Conservation (phyloP, 2,113 vertebrate species). For the Cavia porcellus region DNA sequence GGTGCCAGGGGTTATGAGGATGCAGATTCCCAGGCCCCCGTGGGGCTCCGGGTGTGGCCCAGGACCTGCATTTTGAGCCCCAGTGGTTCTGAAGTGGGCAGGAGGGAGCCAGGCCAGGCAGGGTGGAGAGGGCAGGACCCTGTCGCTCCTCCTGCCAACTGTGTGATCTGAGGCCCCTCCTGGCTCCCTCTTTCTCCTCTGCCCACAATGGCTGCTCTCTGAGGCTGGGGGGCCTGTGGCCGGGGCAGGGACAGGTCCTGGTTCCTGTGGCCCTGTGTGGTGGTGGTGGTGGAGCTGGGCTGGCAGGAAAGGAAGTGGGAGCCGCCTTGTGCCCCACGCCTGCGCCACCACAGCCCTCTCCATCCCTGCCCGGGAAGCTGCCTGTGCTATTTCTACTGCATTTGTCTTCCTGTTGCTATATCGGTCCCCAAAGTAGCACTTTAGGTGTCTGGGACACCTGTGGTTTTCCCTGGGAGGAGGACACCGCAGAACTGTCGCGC, state of each 20-base stretch:
- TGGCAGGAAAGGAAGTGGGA: conserved; percentile 46
- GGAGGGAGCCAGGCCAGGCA: not conserved
- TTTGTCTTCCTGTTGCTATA: conserved; percentile 50
- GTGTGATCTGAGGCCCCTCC: not conserved
- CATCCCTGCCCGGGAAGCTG: conserved; percentile 5
- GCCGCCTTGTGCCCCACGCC: not conserved
- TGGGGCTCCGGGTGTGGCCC: not conserved
- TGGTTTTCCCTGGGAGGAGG: not conserved
- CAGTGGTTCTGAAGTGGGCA: not conserved
- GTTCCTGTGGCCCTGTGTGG: not conserved
- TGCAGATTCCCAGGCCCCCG: not conserved
- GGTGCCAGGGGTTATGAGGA: not conserved
- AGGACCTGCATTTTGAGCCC: not conserved
- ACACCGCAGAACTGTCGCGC: not conserved
- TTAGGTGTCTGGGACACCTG: conserved; percentile 68
- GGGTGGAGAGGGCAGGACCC: not conserved
- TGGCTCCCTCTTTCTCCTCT: not conserved
- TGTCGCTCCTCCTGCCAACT: not conserved
- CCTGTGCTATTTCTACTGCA: conserved; percentile 15
- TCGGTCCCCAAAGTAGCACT: conserved; percentile 58
- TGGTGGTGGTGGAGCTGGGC: conserved; percentile 29
- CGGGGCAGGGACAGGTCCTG: not conserved
- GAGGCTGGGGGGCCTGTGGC: conserved; percentile 41
- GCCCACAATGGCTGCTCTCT: not conserved
- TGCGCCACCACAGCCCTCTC: not conserved